A percentile compares a stretch with the other conserved stretches of the same genome.
Evolutionary conservation across 2,113 vertebrate species (phyloP).

Genomic region (Aepyceros melampus): DNA sequence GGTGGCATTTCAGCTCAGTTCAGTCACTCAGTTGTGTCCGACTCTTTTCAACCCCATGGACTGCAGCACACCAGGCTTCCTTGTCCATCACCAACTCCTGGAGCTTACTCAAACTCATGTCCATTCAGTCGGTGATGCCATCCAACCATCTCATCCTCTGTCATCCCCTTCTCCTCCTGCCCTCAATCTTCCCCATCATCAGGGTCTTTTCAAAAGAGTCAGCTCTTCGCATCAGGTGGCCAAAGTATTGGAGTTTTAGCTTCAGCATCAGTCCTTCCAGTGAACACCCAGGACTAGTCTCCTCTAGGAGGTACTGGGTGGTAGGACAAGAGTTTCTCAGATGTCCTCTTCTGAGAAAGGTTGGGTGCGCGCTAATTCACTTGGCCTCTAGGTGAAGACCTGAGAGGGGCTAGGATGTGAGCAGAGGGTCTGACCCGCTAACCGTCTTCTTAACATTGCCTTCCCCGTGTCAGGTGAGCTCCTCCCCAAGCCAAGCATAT

Average conservation of each 20-base stretch:
- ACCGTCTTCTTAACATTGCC: neutral
- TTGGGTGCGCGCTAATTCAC: neutral
- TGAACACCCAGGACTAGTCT: neutral
- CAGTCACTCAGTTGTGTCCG: neutral
- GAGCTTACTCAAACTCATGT: neutral
- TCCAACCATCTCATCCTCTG: neutral
- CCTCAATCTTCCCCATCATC: neutral
- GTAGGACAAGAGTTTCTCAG: neutral
- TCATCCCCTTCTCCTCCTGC: neutral
- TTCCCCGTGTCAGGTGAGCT: neutral
- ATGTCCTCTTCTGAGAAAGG: neutral
- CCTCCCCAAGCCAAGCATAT: neutral
- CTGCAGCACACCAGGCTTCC: neutral
- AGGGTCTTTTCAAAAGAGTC: neutral
- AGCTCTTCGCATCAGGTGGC: fast-evolving
- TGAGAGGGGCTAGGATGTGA: neutral
- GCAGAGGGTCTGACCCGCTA: neutral
- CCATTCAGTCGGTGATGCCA: neutral
- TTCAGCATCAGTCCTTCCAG: neutral
- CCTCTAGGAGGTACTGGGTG: neutral
- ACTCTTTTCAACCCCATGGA: neutral
- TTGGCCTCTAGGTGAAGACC: neutral
- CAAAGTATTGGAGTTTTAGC: neutral
- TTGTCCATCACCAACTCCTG: neutral
- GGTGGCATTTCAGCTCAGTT: neutral